A percentile compares a stretch with the other conserved stretches of the same genome.
Evolutionary conservation across 2,888 invertebrate species (phyloP).

Genomic region (Blastobasis lacticolella): DNA sequence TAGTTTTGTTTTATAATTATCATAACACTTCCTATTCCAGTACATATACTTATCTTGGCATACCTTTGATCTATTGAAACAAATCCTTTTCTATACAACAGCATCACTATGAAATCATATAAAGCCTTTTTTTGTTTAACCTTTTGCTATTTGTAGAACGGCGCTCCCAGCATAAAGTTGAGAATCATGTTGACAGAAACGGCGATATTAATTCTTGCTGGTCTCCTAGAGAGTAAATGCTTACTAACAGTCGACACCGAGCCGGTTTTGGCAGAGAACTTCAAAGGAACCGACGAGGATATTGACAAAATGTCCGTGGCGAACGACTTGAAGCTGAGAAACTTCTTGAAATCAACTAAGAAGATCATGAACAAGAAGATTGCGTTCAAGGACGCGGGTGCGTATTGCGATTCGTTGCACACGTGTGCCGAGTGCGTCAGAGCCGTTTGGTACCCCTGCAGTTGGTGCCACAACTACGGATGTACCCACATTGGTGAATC

Average conservation of each 20-base stretch:
- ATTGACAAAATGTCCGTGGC: background rate
- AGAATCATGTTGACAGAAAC: background rate
- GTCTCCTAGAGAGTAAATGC: background rate
- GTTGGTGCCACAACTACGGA: constrained; percentile 39
- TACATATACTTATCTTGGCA: too few species aligned
- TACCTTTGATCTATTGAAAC: too few species aligned
- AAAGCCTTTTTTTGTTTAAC: too few species aligned
- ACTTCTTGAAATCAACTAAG: background rate
- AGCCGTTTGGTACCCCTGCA: constrained; percentile 24
- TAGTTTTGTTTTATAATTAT: too few species aligned
- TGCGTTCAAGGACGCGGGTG: background rate
- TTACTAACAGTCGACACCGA: background rate
- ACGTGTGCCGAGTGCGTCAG: constrained; percentile 31
- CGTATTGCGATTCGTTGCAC: constrained; percentile 22
- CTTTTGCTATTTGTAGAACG: background rate
- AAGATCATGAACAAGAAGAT: background rate
- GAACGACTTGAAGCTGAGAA: background rate
- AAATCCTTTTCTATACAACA: too few species aligned
- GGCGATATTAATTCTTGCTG: background rate
- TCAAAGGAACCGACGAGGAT: background rate
- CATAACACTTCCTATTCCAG: too few species aligned
- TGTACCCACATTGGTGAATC: constrained; percentile 25
- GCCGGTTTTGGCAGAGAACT: background rate
- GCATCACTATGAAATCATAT: too few species aligned
- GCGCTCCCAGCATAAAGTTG: background rate